A percentile compares a stretch with the other conserved stretches of the same genome.
Conservation (phyloP, 2,113 vertebrate genomes). For the Rhipidura dahli region DNA sequence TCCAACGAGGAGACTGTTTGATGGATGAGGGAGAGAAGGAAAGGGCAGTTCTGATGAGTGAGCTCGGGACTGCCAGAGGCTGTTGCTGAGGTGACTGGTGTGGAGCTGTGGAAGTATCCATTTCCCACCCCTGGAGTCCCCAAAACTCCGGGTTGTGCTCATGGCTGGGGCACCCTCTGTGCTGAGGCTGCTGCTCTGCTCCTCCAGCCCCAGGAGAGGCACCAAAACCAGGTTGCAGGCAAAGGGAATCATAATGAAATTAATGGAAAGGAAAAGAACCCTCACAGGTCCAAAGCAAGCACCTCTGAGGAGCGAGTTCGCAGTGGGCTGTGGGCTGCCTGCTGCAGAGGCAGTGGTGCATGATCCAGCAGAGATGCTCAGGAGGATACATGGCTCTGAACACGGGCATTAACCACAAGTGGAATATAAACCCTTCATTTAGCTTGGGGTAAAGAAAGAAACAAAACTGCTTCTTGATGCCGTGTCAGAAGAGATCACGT, state of each 20-base stretch:
- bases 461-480: conserved; percentile 54
- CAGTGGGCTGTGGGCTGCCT: background rate
- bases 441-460: conserved; percentile 39
- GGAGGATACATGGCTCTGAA: background rate
- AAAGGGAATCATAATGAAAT: background rate
- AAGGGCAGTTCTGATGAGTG: background rate
- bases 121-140: background rate
- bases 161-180: background rate
- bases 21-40: background rate
- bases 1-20: rapidly evolving
- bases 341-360: background rate
- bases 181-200: background rate
- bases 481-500: conserved; percentile 38
- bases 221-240: background rate
- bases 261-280: background rate
- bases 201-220: background rate
- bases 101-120: background rate
- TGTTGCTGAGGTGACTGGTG: background rate
- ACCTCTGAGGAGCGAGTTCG: background rate
- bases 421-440: conserved; percentile 43
- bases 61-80: background rate
- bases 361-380: background rate
- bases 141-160: rapidly evolving
- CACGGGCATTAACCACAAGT: conserved; percentile 18
- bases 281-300: background rate